Conservation (phyloP, 2,888 invertebrate genomes). For the Netelia virgata region DNA sequence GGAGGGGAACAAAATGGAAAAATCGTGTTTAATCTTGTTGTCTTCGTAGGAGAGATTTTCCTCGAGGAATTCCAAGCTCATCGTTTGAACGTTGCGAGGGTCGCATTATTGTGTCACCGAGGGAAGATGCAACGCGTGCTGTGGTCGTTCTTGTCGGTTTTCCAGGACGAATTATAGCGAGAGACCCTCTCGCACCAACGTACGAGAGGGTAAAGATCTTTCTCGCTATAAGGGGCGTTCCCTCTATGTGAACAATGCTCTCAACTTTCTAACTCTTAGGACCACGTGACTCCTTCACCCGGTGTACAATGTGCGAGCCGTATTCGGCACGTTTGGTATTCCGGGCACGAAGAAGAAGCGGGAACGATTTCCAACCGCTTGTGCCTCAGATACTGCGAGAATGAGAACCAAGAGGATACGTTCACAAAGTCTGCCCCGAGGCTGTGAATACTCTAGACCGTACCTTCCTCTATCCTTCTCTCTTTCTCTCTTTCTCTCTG, state of each 20-base stretch:
- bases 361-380: conserved; percentile 32
- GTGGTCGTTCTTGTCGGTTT: conserved; percentile 17
- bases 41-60: background rate
- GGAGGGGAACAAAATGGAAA: no score
- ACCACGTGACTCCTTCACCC: conserved; percentile 19
- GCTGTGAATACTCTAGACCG: conserved; percentile 43
- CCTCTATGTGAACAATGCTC: conserved; percentile 67
- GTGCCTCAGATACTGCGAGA: conserved; percentile 12
- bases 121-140: conserved; percentile 26
- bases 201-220: conserved; percentile 53
- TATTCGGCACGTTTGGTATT: conserved; percentile 65
- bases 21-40: no score
- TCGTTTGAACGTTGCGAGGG: background rate
- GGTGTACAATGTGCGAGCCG: conserved; percentile 19
- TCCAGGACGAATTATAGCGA: background rate
- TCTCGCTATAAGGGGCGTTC: conserved; percentile 53
- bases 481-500: background rate
- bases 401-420: conserved; percentile 43
- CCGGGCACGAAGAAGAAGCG: conserved; percentile 53
- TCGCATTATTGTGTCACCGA: background rate
- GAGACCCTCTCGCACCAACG: background rate
- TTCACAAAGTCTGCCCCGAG: conserved; percentile 67
- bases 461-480: background rate
- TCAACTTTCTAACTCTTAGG: conserved; percentile 63
- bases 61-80: conserved; percentile 12